Evolutionary conservation across 2,113 vertebrate genomes (phyloP).

Genomic region (Ceyx margarethae): DNA sequence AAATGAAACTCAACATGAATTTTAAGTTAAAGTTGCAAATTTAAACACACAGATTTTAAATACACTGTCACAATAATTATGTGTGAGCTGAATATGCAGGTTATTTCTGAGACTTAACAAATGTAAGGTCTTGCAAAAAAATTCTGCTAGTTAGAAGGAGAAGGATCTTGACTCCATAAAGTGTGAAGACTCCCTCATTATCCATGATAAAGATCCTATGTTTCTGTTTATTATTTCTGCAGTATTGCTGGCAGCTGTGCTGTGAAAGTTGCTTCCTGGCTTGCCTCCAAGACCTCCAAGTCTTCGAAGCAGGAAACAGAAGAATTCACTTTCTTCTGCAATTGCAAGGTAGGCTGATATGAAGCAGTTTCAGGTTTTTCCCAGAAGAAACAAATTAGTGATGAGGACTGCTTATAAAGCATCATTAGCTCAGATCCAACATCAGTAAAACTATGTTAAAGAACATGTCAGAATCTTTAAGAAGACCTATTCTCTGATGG

Average conservation of each 20-base stretch:
- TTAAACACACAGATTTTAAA: not conserved
- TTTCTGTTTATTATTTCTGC: not conserved
- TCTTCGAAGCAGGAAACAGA: not conserved
- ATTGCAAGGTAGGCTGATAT: not conserved
- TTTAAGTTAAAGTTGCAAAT: not conserved
- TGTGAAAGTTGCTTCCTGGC: not conserved
- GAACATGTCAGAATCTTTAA: not conserved
- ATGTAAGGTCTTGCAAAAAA: not conserved
- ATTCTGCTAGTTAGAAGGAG: not conserved
- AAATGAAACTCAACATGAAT: not conserved
- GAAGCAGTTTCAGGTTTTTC: not conserved
- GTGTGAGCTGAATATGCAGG: not conserved
- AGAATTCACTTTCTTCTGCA: not conserved
- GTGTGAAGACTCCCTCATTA: not conserved
- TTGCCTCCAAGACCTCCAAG: not conserved
- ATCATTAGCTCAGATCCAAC: not conserved
- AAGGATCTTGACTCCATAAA: not conserved
- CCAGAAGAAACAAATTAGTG: not conserved
- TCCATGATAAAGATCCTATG: not conserved
- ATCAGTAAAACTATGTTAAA: not conserved
- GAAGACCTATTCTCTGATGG: not conserved
- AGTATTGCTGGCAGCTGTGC: not conserved
- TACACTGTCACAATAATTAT: not conserved
- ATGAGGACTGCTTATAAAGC: not conserved
- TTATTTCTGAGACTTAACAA: not conserved